Evolutionary conservation across 2,113 vertebrate species (phyloP), one percentile per base, ranked within the genome.

Genomic region (Sterrhoptilus dennistouni): DNA sequence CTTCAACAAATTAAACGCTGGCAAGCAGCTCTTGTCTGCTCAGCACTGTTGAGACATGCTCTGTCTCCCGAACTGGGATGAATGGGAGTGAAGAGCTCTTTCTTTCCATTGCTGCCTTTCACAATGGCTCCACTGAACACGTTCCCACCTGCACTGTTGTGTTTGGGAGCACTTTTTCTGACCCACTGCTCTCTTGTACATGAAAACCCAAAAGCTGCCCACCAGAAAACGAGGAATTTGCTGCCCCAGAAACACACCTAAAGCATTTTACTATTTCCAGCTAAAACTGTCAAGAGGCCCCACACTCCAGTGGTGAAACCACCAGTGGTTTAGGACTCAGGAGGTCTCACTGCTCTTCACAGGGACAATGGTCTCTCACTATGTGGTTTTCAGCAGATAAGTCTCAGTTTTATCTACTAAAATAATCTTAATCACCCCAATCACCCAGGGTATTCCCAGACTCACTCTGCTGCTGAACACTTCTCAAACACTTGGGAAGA

Each of bases 1-100:
- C 78, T 90, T 85, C 91, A 90, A 85, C 93, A 93, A 96, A 97
- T 95, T 94, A 94, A 97, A 77, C 24, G 77, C 87, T 96, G 94
- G 93, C 95, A 96, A 79, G 92, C 80, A 57, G 78, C 74, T 94
- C 88, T 44, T 76, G 93, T 93, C 90, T 96, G 92, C 83, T 95
- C 70, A 72, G 95, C 78, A 82, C 70, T 96, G 95, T 91, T 83
- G 78, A 79, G 92, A 96, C 96, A 93, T 0, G 90, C 89, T 92
- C 88, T 28, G 90, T 82, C 94, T 96, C 90, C 87, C 10, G 1
- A n/a, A 28, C 38, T 2, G 56, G 59, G 76, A 66, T 82, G 64
- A 86, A 91, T 35, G 50, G 85, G 45, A 85, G 33, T 8, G 80
- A 77, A 86, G 38, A 1, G 5, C 60, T 82, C 85, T 38, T 78